Evolutionary conservation across 30 jellyfish, hydroid and myxozoan species (phyloP), one percentile per base, ranked within the genome.

Genomic region (Aurelia coerulea): DNA sequence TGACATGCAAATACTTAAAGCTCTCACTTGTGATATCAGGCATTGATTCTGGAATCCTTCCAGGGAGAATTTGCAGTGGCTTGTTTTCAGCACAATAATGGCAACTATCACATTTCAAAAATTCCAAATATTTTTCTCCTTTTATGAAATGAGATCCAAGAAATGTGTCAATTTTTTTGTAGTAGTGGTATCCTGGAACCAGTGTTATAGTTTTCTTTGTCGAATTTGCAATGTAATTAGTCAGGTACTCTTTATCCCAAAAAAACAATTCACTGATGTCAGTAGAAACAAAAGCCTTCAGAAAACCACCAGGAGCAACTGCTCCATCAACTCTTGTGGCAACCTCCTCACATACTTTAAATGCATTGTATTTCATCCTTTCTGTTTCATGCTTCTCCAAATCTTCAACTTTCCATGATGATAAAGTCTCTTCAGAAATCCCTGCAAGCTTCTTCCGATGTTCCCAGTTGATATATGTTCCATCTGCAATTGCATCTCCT

Each of bases 331-430:
- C 66, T 9, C 72, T 23, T 65, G 5, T 7, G 34, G 82, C 72
- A 53, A 80, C 90, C 60, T 80, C 90, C 51, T 65, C 82, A 59
- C 81, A 65, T 39, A 80, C 90, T 64, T 80, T 80, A 54, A 80
- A 80, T 15, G 90, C 81, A 68, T 80, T 80, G 62, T 18, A 39
- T 80, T 80, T 18, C 90, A 80, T 80, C 33, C 72, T 50, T 46
- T 80, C 82, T 17, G 73, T 42, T 37, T 80, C 90, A 42, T 59
- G 18, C 41, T 14, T 33, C 66, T 42, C 82, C 41, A 80, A 74
- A 14, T 80, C 82, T 17, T 37, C 66, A 63, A 66, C 5, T 15
- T 81, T 65, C 79, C 79, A 68, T n/a, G 7, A n/a, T 68, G 29
- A 54, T 54, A 68, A 51, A 51, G 23, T 54, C 3, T 68, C 9